Conservation (phyloP, 2,113 vertebrate species). For the Cheirogaleus medius region DNA sequence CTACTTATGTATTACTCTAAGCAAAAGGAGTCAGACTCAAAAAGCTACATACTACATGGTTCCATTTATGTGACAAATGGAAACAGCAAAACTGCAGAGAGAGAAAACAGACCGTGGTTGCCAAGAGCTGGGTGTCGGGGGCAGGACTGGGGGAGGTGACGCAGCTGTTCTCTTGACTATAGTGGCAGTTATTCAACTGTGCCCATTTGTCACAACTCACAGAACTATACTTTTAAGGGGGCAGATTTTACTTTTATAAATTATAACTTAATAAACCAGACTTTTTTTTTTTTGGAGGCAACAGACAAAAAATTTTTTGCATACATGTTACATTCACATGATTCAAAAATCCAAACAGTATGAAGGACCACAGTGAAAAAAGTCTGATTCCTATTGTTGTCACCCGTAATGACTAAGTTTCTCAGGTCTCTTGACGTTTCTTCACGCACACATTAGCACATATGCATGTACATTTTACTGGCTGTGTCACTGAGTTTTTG, state of each 20-base stretch:
- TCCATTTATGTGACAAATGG: background rate
- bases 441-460: background rate
- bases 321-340: background rate
- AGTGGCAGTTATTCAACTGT: background rate
- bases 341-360: background rate
- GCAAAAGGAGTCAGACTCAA: background rate
- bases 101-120: background rate
- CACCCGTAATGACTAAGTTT: background rate
- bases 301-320: background rate
- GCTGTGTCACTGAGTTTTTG: background rate
- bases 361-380: background rate
- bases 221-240: background rate
- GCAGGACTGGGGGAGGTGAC: no score
- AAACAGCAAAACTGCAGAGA: background rate
- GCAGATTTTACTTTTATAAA: background rate
- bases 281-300: background rate
- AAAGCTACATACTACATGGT: accelerated
- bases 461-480: no score
- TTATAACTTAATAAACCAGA: background rate
- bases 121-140: no score
- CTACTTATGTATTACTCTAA: accelerated
- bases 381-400: background rate
- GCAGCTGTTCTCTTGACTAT: no score
- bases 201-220: background rate
- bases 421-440: background rate